A percentile compares a stretch with the other conserved stretches of the same genome.
Evolutionary conservation across 2,888 invertebrate species (phyloP).

Genomic region (Volucella bombylans): DNA sequence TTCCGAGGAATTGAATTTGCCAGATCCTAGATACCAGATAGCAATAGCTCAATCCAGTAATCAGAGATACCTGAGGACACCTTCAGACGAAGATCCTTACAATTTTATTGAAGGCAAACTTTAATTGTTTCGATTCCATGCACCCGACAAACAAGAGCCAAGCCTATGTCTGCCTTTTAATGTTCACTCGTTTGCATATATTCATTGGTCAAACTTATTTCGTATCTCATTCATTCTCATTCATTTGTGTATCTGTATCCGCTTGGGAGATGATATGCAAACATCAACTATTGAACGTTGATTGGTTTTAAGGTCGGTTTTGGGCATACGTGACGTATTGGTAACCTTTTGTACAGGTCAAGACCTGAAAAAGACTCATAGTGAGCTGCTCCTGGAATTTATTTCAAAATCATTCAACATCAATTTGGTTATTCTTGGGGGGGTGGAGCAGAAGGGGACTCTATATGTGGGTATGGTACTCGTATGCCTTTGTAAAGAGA

Average conservation of each 20-base stretch:
- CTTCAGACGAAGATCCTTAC: constrained; percentile 11
- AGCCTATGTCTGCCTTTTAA: constrained; percentile 2
- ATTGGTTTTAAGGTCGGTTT: constrained; percentile 67
- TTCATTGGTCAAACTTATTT: constrained; percentile 26
- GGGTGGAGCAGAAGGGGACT: constrained; percentile 15
- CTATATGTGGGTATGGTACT: not conserved
- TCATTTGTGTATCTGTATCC: constrained; percentile 11
- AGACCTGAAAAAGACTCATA: not conserved
- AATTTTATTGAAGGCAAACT: constrained; percentile 24
- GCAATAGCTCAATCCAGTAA: no score
- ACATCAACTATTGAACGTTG: constrained; percentile 45
- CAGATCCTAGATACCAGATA: not conserved
- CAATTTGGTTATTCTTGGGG: no score
- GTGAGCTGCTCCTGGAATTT: constrained; percentile 26
- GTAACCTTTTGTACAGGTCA: constrained; percentile 47
- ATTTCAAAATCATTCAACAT: constrained; percentile 38
- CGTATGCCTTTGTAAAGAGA: constrained; percentile 12
- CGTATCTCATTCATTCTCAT: constrained; percentile 2
- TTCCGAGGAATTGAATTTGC: constrained; percentile 38
- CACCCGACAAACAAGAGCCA: not conserved
- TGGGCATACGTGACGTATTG: constrained; percentile 61
- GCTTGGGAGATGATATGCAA: constrained; percentile 47
- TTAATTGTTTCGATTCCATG: constrained; percentile 47
- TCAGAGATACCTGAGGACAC: constrained; percentile 3
- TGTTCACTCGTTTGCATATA: constrained; percentile 42